Evolutionary conservation across 1,140 invertebrate genomes (phyloP), one percentile per base, ranked within the genome.

Genomic region (Phymorhynchus buccinoides): DNA sequence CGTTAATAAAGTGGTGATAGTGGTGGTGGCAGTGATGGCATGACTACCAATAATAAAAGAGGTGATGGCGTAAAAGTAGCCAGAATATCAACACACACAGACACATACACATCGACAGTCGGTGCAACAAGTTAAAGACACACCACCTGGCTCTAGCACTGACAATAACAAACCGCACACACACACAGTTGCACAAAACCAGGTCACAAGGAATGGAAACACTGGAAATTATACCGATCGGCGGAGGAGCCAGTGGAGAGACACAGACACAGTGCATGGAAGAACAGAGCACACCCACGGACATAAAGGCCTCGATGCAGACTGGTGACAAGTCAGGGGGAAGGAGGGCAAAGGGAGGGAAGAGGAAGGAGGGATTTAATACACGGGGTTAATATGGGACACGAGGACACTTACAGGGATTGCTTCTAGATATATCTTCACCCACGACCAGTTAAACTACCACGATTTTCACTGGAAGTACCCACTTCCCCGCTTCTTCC

Each of bases 1-100:
- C n/a, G n/a, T n/a, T n/a, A n/a, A n/a, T n/a, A n/a, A 35, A 35
- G 75, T 30, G 39, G 77, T 27, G 37, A 78, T 85, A 62, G 82
- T 3, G 75, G 32, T 27, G 41, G 66, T 44, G 42, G 44, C 37
- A 14, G n/a, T 30, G 82, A 42, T 73, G 66, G 9, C 30, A 12
- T 7, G 3, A 71, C 35, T 35, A 71, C 68, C 37, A 18, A 32
- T 35, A 32, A 35, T 71, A 4, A 12, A 71, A 12, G 37, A 71
- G 68, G 35, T 71, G 30, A 71, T 71, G 68, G 37, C 68, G n/a
- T 27, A 62, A 52, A 9, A 62, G 56, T 22, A 27, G 56, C 56
- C 22, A 62, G 22, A 27, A 16, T n/a, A n/a, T 62, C 4, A 4
- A 62, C 56, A 62, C 56, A 27, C 56, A 62, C 56, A 62, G 18